A percentile compares a stretch with the other conserved stretches of the same genome.
phyloP scores from a whole-genome alignment of 1,140 invertebrate species.

The Andricus grossulariae region DNA sequence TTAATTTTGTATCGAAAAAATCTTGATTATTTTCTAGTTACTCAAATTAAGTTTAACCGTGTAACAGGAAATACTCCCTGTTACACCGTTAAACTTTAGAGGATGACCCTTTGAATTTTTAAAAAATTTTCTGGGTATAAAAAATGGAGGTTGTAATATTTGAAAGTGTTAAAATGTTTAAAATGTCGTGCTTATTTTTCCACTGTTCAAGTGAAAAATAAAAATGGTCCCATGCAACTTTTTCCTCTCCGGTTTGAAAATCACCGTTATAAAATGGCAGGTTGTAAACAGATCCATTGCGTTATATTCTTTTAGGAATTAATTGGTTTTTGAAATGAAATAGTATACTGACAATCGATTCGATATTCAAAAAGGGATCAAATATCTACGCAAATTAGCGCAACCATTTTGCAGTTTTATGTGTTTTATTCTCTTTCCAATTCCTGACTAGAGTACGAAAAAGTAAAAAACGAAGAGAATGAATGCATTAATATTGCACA shows the following conservation, averaged over 20 bases:
- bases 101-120: too few relatives aligned
- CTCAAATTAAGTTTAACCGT: too few relatives aligned
- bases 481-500: too few relatives aligned
- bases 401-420: conserved; percentile 31
- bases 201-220: background rate
- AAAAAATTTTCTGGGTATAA: too few relatives aligned
- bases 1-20: too few relatives aligned
- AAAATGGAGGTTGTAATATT: background rate
- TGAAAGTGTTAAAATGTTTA: background rate
- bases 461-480: too few relatives aligned
- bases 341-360: background rate
- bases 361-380: background rate
- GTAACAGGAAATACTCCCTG: too few relatives aligned
- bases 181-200: background rate
- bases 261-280: background rate
- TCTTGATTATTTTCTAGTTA: too few relatives aligned
- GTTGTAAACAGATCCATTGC: background rate
- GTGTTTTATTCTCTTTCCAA: too few relatives aligned
- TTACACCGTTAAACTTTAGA: too few relatives aligned
- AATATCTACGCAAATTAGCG: background rate
- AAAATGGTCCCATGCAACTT: background rate
- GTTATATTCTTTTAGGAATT: background rate
- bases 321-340: conserved; percentile 2
- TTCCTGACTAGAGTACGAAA: conserved; percentile 32
- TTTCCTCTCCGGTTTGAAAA: background rate